Conservation (phyloP, 1,140 invertebrate species). For the Drosophila fuyamai region DNA sequence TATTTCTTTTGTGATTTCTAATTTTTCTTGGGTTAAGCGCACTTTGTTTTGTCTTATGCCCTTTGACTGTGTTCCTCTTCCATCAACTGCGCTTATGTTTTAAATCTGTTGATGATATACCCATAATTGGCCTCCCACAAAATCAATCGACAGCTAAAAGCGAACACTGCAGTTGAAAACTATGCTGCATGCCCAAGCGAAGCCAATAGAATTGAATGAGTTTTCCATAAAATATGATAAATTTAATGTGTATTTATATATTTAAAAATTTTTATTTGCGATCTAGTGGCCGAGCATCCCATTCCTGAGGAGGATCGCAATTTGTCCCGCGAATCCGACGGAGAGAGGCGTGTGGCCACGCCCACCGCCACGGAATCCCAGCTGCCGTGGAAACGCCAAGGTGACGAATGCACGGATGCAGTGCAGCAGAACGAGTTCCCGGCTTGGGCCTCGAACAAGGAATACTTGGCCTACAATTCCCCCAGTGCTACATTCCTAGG, state of each 20-base stretch:
- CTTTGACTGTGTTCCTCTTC: conserved; percentile 36
- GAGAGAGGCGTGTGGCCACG: conserved; percentile 89
- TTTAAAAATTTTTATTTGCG: conserved; percentile 13
- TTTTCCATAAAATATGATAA: neutral
- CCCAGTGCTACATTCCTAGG: conserved; percentile 95
- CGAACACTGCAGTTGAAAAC: conserved; percentile 12
- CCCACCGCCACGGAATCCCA: conserved; percentile 93
- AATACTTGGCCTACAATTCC: conserved; percentile 95
- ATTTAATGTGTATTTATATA: conserved; percentile 1
- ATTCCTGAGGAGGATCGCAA: conserved; percentile 83
- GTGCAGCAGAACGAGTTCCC: conserved; percentile 96
- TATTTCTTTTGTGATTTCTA: conserved; percentile 13
- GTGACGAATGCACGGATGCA: conserved; percentile 88
- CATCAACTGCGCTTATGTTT: conserved; percentile 35
- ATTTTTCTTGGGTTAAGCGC: conserved; percentile 47
- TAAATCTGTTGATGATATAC: conserved; percentile 25
- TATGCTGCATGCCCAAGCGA: conserved; percentile 37
- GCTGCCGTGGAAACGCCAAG: conserved; percentile 95
- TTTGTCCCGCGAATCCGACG: conserved; percentile 79
- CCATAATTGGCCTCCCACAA: conserved; percentile 14
- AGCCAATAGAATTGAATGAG: conserved; percentile 34
- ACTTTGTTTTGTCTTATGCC: conserved; percentile 60
- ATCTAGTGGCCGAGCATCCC: conserved; percentile 76
- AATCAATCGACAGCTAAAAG: conserved; percentile 14
- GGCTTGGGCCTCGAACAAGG: conserved; percentile 96